These are phyloP conservation scores for Hypomecis atomaria DNA, from an alignment of 2,888 invertebrate genomes.

Conservation along the genomic window DNA sequence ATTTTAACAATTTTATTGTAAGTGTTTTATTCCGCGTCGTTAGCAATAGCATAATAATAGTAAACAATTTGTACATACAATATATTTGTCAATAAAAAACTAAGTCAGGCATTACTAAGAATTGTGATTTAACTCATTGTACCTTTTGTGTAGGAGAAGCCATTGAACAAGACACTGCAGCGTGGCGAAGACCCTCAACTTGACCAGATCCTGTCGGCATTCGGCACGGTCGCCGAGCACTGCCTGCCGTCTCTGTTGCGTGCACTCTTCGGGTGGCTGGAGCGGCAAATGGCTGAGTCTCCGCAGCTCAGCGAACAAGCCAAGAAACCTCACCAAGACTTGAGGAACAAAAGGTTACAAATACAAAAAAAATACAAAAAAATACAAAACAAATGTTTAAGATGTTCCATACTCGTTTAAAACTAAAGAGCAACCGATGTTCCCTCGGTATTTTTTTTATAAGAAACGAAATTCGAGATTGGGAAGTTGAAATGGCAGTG, in stretches of 20 bases:
- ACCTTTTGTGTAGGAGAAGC: constrained; percentile 88
- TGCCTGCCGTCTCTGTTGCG: constrained; percentile 97
- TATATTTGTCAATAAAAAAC: too few relatives aligned
- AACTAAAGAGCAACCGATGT: background rate
- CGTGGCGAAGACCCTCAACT: constrained; percentile 98
- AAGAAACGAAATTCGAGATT: too few relatives aligned
- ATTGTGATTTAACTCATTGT: background rate
- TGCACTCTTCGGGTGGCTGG: constrained; percentile 98
- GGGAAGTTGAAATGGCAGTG: too few relatives aligned
- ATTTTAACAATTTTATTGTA: too few relatives aligned
- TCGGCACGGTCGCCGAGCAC: constrained; percentile 98
- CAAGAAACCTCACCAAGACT: constrained; percentile 84
- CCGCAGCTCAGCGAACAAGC: constrained; percentile 78
- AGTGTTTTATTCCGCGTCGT: too few relatives aligned
- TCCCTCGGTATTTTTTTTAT: background rate
- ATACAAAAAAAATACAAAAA: too few relatives aligned
- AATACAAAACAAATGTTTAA: too few relatives aligned
- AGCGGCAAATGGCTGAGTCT: constrained; percentile 91
- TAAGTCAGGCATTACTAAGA: too few relatives aligned
- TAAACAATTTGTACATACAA: too few relatives aligned
- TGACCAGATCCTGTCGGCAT: constrained; percentile 95
- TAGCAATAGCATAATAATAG: too few relatives aligned
- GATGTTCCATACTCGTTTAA: too few relatives aligned
- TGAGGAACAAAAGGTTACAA: constrained; percentile 75
- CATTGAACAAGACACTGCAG: constrained; percentile 97